Conservation (phyloP, 2,113 vertebrate species). For the Lontra canadensis region DNA sequence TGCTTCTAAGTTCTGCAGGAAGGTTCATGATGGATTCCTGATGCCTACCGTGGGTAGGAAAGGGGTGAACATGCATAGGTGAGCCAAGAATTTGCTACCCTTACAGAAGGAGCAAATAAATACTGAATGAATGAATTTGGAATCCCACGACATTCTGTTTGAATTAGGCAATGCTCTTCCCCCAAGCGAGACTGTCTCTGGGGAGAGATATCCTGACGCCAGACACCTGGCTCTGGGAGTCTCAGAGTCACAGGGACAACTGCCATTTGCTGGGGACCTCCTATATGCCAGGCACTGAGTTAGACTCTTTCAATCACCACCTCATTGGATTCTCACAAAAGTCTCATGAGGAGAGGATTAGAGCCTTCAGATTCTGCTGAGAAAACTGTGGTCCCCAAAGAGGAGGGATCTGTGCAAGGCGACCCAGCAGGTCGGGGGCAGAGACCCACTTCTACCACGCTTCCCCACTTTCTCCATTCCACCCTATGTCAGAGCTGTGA, state of each 20-base stretch:
- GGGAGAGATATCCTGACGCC: not conserved
- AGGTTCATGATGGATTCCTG: not conserved
- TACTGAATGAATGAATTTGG: not conserved
- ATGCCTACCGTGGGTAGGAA: not conserved
- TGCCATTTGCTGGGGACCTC: not conserved
- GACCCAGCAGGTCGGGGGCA: not conserved
- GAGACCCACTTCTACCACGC: not conserved
- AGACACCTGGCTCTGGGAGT: not conserved
- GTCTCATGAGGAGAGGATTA: not conserved
- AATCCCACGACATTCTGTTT: not conserved
- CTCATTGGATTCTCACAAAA: not conserved
- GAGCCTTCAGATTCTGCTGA: not conserved
- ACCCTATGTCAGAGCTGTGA: not conserved
- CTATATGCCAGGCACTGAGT: not conserved
- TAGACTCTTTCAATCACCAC: not conserved
- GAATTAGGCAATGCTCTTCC: not conserved
- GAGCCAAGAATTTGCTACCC: not conserved
- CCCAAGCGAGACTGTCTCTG: not conserved
- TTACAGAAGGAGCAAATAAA: not conserved
- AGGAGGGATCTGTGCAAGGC: not conserved
- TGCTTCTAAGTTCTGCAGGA: not conserved
- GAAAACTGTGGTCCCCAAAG: not conserved
- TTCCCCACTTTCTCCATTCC: not conserved
- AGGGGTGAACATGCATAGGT: rapidly evolving
- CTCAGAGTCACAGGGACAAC: not conserved